A percentile compares a stretch with the other conserved stretches of the same genome.
Conservation (phyloP, 2,888 invertebrate genomes). For the Acronicta leporina region DNA sequence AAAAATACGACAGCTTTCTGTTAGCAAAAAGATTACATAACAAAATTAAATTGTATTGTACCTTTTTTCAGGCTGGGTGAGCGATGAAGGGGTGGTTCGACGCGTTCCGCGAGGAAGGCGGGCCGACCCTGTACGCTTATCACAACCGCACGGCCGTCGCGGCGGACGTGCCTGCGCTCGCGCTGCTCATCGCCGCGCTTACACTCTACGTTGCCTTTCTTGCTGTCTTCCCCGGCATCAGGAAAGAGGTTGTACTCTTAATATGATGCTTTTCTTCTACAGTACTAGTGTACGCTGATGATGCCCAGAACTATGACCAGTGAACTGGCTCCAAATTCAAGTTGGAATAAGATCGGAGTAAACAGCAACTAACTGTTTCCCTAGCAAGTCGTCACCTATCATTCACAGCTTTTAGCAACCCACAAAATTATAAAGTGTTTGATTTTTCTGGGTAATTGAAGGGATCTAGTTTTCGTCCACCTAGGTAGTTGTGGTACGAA, state of each 20-base stretch:
- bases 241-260: conserved; percentile 93
- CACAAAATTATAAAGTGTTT: no score
- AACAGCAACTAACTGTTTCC: no score
- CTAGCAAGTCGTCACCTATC: no score
- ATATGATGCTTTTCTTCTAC: conserved; percentile 3
- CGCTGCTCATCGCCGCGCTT: conserved; percentile 95
- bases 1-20: background rate
- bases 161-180: conserved; percentile 96
- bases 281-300: no score
- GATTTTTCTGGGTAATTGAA: no score
- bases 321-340: no score
- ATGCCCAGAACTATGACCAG: no score
- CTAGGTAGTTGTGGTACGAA: conserved; percentile 20
- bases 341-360: no score
- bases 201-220: conserved; percentile 98
- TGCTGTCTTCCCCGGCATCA: conserved; percentile 98
- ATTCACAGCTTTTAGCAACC: no score
- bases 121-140: conserved; percentile 98
- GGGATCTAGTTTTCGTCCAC: no score
- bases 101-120: conserved; percentile 98
- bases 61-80: conserved; percentile 81
- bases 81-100: conserved; percentile 99
- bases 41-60: background rate
- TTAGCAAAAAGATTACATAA: conserved; percentile 2
- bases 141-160: conserved; percentile 98